These are phyloP conservation scores for Gymnoscopelus microlampas DNA, from an alignment of 2,797 vertebrate genomes.

Conservation along the genomic window DNA sequence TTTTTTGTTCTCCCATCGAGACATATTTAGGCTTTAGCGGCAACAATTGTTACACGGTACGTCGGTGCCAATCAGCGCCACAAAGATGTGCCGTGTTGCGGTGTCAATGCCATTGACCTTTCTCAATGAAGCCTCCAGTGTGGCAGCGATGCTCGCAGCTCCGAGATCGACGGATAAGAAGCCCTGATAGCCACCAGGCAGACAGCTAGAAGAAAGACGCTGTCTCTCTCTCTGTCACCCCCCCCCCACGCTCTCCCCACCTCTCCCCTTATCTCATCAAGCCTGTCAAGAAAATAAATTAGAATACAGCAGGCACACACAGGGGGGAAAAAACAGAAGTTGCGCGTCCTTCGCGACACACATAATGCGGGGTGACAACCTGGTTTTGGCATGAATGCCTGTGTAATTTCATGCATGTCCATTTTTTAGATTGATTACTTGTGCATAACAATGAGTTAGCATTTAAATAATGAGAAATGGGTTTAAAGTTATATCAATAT, in stretches of 20 bases:
- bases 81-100: constrained; percentile 55
- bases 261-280: constrained; percentile 69
- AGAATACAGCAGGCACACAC: constrained; percentile 40
- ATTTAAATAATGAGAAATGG: constrained; percentile 37
- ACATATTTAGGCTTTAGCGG: constrained; percentile 33
- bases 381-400: constrained; percentile 40
- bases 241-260: constrained; percentile 43
- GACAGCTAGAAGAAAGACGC: constrained; percentile 54
- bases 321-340: constrained; percentile 32
- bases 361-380: constrained; percentile 43
- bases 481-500: constrained; percentile 20
- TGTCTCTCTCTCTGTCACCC: constrained; percentile 58
- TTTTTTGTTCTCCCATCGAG: constrained; percentile 17
- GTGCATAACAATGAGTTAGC: constrained; percentile 24
- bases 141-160: constrained; percentile 46
- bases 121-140: constrained; percentile 35
- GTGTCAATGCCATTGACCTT: constrained; percentile 58
- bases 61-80: constrained; percentile 54
- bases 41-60: constrained; percentile 23
- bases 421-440: constrained; percentile 50
- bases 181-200: constrained; percentile 59
- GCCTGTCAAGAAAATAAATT: constrained; percentile 69
- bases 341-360: constrained; percentile 34
- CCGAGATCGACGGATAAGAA: constrained; percentile 51
- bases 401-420: constrained; percentile 47